Conservation (phyloP, 2,113 vertebrate species). For the Ctenomys sociabilis region DNA sequence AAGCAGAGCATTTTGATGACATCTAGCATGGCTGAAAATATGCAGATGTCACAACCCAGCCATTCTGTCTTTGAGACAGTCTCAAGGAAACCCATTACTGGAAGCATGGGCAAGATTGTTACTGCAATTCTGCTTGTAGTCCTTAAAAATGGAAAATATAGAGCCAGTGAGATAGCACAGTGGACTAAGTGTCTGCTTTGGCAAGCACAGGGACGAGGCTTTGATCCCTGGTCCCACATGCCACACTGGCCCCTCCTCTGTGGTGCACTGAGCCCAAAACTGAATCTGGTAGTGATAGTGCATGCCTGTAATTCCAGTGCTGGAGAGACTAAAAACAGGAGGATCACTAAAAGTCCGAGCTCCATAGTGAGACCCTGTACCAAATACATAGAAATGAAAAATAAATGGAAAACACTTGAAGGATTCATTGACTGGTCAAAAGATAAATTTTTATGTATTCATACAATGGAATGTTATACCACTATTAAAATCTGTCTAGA, state of each 20-base stretch:
- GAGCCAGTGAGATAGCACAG: no score
- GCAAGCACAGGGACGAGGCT: no score
- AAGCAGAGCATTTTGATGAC: background rate
- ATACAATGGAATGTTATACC: background rate
- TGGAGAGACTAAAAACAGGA: no score
- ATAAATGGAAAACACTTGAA: constrained; percentile 41
- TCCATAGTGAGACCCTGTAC: no score
- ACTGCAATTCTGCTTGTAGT: constrained; percentile 12
- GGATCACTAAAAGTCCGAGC: no score
- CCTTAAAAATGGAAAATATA: constrained; percentile 15
- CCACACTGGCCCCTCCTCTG: no score
- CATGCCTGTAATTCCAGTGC: no score
- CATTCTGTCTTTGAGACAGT: background rate
- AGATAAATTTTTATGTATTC: background rate
- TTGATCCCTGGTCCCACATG: no score
- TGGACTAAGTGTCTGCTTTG: no score
- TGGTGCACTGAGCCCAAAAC: no score
- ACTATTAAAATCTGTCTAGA: constrained; percentile 21
- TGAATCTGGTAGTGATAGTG: no score
- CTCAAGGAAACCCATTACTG: constrained; percentile 6
- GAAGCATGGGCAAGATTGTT: background rate
- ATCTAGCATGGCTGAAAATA: background rate
- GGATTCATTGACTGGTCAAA: background rate
- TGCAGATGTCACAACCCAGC: background rate
- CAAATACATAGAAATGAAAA: no score